These are phyloP conservation scores for Lasioglossum zephyrum DNA, from an alignment of 2,888 invertebrate species.

Conservation along the genomic window DNA sequence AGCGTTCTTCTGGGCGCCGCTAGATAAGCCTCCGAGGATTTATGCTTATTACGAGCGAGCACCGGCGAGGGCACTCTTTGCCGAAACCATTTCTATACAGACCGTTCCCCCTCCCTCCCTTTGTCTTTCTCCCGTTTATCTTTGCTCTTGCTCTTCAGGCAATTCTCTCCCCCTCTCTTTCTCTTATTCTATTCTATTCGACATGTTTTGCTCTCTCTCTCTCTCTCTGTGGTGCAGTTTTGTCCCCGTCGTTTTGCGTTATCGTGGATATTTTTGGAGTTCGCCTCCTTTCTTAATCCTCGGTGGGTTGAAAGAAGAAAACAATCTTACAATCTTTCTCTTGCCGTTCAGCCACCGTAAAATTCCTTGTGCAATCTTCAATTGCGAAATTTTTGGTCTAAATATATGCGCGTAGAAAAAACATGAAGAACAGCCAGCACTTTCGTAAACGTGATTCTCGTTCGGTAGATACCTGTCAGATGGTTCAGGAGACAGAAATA, in stretches of 20 bases:
- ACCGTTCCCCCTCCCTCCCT: slow-evolving; percentile 59
- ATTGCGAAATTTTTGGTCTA: background rate
- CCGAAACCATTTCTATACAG: slow-evolving; percentile 75
- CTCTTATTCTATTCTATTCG: slow-evolving; percentile 48
- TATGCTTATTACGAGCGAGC: slow-evolving; percentile 83
- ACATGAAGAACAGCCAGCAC: no score
- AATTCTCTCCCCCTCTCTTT: slow-evolving; percentile 19
- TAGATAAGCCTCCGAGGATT: slow-evolving; percentile 84
- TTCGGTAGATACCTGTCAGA: background rate
- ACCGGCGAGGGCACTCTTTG: slow-evolving; percentile 75
- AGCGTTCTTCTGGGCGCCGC: slow-evolving; percentile 83
- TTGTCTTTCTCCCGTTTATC: slow-evolving; percentile 54
- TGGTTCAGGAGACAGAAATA: background rate
- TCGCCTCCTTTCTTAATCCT: background rate
- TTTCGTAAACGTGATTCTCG: background rate
- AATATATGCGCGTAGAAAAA: background rate
- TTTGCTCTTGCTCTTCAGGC: slow-evolving; percentile 37
- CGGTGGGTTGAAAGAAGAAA: background rate
- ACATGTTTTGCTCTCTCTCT: slow-evolving; percentile 7
- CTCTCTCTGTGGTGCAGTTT: slow-evolving; percentile 35
- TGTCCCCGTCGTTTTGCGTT: slow-evolving; percentile 27
- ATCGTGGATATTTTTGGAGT: background rate
- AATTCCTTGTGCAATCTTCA: background rate
- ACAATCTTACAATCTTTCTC: background rate
- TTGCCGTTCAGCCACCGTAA: background rate